These are phyloP conservation scores for Anastatus disparis DNA, from an alignment of 1,140 invertebrate genomes.

Conservation along the genomic window DNA sequence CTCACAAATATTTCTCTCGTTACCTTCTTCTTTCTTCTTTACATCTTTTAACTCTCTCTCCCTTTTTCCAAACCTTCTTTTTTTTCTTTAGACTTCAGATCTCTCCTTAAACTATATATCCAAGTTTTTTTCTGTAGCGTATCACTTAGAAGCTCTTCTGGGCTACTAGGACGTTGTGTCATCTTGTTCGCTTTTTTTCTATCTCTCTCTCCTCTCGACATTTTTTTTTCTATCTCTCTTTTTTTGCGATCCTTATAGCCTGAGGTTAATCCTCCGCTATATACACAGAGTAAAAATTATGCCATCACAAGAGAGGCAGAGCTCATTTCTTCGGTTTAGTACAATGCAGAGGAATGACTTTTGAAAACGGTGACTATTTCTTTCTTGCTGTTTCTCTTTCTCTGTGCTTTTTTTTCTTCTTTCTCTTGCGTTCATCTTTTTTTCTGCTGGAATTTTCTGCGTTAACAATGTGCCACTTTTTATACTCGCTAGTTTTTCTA, in stretches of 20 bases:
- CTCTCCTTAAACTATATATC: not conserved
- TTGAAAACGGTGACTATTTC: no score
- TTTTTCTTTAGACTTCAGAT: not conserved
- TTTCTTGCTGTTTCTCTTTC: not conserved
- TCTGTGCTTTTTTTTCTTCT: not conserved
- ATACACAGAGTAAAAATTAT: constrained; percentile 26
- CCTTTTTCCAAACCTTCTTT: not conserved
- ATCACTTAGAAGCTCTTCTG: constrained; percentile 16
- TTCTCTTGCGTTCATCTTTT: no score
- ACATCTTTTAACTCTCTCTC: no score
- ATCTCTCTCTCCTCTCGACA: not conserved
- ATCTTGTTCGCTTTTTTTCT: not conserved
- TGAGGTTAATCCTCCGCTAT: constrained; percentile 14
- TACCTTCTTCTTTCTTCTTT: not conserved
- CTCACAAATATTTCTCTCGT: not conserved
- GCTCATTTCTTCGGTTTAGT: constrained; percentile 25
- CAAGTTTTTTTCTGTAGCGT: not conserved
- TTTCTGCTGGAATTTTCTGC: no score
- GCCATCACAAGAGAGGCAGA: not conserved
- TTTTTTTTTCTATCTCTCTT: not conserved
- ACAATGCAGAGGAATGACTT: constrained; percentile 15
- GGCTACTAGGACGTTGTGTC: not conserved
- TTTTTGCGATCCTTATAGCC: not conserved
- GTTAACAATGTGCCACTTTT: not conserved
- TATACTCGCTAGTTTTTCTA: constrained; percentile 16